These are phyloP conservation scores for Geotria australis DNA, from an alignment of 2,797 vertebrate species.

Conservation along the genomic window DNA sequence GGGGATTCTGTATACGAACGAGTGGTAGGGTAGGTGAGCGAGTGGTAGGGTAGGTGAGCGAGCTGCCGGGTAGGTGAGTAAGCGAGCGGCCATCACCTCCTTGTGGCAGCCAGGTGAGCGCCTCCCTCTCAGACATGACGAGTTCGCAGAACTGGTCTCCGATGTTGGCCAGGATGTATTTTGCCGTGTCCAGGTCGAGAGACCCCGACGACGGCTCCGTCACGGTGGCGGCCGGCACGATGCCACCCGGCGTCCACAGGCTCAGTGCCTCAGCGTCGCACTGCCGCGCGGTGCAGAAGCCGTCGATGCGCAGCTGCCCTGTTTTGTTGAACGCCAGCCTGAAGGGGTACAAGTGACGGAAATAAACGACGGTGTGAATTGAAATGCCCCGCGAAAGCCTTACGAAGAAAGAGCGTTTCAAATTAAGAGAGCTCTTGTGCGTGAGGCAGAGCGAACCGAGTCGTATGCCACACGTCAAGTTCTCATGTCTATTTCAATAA, in stretches of 20 bases:
- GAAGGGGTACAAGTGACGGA: too few species aligned
- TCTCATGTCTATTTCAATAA: too few species aligned
- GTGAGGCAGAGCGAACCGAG: too few species aligned
- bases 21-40: too few species aligned
- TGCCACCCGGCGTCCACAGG: slow-evolving; percentile 48
- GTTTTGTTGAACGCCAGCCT: slow-evolving; percentile 82
- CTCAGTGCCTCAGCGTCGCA: slow-evolving; percentile 90
- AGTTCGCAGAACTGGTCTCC: slow-evolving; percentile 97
- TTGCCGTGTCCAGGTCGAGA: slow-evolving; percentile 86
- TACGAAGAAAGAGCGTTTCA: too few species aligned
- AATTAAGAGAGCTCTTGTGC: too few species aligned
- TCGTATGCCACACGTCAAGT: too few species aligned
- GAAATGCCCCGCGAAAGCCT: too few species aligned
- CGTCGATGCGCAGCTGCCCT: slow-evolving; percentile 72
- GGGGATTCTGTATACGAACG: too few species aligned
- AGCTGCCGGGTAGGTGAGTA: background rate
- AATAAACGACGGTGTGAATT: background rate
- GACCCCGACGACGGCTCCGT: slow-evolving; percentile 31
- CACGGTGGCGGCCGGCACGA: background rate
- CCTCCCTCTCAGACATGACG: slow-evolving; percentile 99
- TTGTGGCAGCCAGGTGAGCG: slow-evolving; percentile 98
- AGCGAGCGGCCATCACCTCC: background rate
- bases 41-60: too few species aligned
- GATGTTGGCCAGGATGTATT: slow-evolving; percentile 94
- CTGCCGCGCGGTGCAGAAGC: slow-evolving; percentile 83